Base-by-base conservation (phyloP, 2,888 invertebrate genomes). In the Blastobasis lacticolella region DNA sequence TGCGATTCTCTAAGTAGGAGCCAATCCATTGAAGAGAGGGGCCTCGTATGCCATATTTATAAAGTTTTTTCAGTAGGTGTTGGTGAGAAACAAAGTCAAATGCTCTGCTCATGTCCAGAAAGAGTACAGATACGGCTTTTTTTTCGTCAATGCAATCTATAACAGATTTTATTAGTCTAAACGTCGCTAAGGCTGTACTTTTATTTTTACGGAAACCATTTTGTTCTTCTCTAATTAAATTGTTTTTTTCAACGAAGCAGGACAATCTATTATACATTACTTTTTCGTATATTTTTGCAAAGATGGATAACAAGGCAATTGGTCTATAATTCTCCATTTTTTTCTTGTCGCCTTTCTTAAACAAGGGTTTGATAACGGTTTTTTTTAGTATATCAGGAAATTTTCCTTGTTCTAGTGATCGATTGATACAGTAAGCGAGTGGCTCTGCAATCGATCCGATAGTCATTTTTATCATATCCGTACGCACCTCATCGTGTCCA, bases 231-330 rank as follows among this genome's bases (percentile, higher is more conserved):
- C 37, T 43, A 10, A 51, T 6, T 44, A 48, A 40, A 43, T 45
- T 48, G 43, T 45, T 36, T 40, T 48, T 48, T 23, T 44, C 38
- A 38, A 48, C 23, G 48, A 48, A 51, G 5, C 37, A 6, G 4
- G 37, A 38, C 10, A 51, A 38, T 36, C 47, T 41, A 9, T 37
- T 45, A 37, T 44, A 45, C 45, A 49, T 49, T 9, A 10, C 37
- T 45, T 49, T 49, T 10, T 49, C 49, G 5, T 45, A 49, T 38
- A 49, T 49, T 45, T 49, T 49, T n/a, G 49, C 44, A 44, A 49
- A 45, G 10, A 37, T 45, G 8, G 49, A 44, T 38, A 45, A 5
- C 10, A 45, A 23, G 8, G 49, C 38, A 23, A 48, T 48, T 36
- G 51, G 48, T 38, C 51, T 48, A 44, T 51, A 51, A 40, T 51